Conservation (phyloP, 2,113 vertebrate genomes). For the Cololabis saira region DNA sequence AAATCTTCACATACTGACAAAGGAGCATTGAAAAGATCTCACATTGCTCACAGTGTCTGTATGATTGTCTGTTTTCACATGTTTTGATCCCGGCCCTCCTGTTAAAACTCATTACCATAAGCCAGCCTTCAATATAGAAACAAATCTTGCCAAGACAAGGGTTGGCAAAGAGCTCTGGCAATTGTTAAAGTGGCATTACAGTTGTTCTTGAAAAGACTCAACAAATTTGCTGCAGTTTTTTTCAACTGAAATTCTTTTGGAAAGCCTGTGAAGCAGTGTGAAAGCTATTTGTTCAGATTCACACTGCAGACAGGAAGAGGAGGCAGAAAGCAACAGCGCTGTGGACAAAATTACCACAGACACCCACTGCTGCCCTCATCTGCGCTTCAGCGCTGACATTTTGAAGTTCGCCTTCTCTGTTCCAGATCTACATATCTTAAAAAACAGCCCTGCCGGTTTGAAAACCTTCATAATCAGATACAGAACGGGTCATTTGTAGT, state of each 20-base stretch:
- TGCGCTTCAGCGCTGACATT: slow-evolving; percentile 36
- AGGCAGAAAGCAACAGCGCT: not conserved
- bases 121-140: slow-evolving; percentile 16
- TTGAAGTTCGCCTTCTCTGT: slow-evolving; percentile 31
- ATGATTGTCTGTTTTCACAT: slow-evolving; percentile 1
- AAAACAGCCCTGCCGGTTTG: slow-evolving; percentile 12
- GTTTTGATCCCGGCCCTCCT: slow-evolving; percentile 17
- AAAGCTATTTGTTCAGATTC: slow-evolving; percentile 12
- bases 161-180: slow-evolving; percentile 14
- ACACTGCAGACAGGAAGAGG: not conserved
- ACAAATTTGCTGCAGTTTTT: slow-evolving; percentile 2
- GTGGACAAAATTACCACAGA: slow-evolving; percentile 2
- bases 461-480: slow-evolving; percentile 35
- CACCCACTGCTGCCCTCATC: not conserved
- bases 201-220: slow-evolving; percentile 14
- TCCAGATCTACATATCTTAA: slow-evolving; percentile 36
- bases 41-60: slow-evolving; percentile 15
- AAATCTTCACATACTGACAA: not conserved
- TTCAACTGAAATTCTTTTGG: not conserved
- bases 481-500: slow-evolving; percentile 28
- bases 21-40: not conserved
- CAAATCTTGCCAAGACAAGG: slow-evolving; percentile 36
- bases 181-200: slow-evolving; percentile 13
- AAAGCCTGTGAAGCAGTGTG: not conserved
- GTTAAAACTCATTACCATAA: slow-evolving; percentile 44